Percentiles rank a stretch among this genome's conserved stretches.
phyloP scores from a whole-genome alignment of 2,113 vertebrate genomes.

The Larimichthys polyactis region DNA sequence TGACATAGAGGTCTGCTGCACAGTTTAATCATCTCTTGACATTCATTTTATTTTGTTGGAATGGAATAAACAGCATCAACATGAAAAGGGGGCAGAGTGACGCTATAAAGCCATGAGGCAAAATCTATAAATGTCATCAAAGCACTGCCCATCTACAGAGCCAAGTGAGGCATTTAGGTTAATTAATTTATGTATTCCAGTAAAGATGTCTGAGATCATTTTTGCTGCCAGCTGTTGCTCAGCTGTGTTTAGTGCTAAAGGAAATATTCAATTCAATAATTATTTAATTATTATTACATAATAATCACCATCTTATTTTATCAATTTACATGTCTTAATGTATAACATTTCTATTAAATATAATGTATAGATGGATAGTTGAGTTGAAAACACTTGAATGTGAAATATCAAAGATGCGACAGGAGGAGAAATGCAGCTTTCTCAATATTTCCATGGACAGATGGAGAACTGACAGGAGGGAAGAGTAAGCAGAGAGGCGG shows the following conservation, averaged over 20 bases:
- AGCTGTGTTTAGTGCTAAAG: conserved; percentile 6
- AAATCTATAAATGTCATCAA: neutral
- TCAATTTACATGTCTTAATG: neutral
- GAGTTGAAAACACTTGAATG: neutral
- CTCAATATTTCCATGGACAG: conserved; percentile 40
- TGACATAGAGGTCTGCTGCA: neutral
- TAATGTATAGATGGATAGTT: too few species aligned
- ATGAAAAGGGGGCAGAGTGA: conserved; percentile 7
- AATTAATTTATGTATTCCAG: neutral
- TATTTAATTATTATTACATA: neutral
- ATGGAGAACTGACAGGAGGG: conserved; percentile 53
- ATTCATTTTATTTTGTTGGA: neutral
- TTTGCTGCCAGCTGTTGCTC: conserved; percentile 26
- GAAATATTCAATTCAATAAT: neutral
- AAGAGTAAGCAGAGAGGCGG: conserved; percentile 25
- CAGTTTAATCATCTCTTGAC: neutral
- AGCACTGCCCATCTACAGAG: neutral
- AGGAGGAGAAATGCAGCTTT: neutral
- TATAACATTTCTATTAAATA: conserved; percentile 10
- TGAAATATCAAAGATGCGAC: neutral
- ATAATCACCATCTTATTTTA: conserved; percentile 1
- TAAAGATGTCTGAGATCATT: conserved; percentile 21
- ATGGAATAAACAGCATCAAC: neutral
- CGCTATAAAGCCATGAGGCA: neutral
- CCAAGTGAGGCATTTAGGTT: conserved; percentile 10